Percentiles rank a stretch among this genome's conserved stretches.
phyloP scores from a whole-genome alignment of 2,888 invertebrate species.

The Troglohyphantes excavatus region DNA sequence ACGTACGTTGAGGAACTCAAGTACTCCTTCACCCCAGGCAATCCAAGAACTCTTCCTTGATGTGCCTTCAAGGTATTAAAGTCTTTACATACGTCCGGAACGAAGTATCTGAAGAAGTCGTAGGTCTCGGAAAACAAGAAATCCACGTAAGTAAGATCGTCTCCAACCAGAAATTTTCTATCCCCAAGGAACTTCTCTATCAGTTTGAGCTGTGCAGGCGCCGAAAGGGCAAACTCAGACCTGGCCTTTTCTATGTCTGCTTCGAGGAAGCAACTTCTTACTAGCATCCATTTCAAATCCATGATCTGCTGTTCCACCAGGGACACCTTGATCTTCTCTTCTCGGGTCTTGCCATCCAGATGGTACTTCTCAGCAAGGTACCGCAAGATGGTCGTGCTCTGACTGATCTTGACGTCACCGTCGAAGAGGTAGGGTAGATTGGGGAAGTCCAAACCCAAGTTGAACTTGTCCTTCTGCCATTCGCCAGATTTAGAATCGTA shows the following conservation, averaged over 20 bases:
- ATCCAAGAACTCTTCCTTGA: not conserved
- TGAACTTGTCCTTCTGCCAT: not conserved
- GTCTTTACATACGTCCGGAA: not conserved
- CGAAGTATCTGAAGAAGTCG: not conserved
- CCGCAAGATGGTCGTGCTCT: slow-evolving; percentile 2
- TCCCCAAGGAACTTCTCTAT: slow-evolving; percentile 24
- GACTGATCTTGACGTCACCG: slow-evolving; percentile 1
- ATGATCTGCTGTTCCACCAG: slow-evolving; percentile 1
- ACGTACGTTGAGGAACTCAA: slow-evolving; percentile 11
- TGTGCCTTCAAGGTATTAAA: slow-evolving; percentile 7
- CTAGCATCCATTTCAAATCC: not conserved
- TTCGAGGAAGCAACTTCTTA: slow-evolving; percentile 79
- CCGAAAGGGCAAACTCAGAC: not conserved
- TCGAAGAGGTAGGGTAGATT: slow-evolving; percentile 21
- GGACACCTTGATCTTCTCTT: not conserved
- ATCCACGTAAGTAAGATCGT: slow-evolving; percentile 40
- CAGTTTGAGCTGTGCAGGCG: not conserved
- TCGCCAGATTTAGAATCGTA: not conserved
- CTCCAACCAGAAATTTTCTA: slow-evolving; percentile 19
- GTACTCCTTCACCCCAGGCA: slow-evolving; percentile 18
- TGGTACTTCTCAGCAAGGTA: not conserved
- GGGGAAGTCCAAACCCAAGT: not conserved
- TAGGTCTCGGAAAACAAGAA: slow-evolving; percentile 16
- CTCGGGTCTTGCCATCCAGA: not conserved
- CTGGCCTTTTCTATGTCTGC: not conserved